A percentile compares a stretch with the other conserved stretches of the same genome.
Evolutionary conservation across 2,113 vertebrate genomes (phyloP).

Genomic region (Aspidoscelis tigris): DNA sequence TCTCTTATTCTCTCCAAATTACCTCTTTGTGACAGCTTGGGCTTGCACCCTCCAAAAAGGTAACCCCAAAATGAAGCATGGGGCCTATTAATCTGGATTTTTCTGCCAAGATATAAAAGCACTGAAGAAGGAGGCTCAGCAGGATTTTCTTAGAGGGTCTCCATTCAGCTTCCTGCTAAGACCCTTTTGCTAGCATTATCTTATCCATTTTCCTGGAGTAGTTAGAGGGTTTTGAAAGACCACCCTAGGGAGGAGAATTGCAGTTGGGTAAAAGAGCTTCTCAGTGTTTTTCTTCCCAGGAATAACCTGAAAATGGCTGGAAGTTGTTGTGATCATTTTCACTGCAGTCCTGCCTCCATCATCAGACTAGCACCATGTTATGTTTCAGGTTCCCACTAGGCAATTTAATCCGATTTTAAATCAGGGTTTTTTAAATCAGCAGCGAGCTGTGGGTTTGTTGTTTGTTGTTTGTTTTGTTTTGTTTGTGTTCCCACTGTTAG

Average conservation of each 20-base stretch:
- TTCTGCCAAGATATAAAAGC: not conserved
- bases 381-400: too few relatives aligned
- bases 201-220: not conserved
- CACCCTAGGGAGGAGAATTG: not conserved
- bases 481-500: too few relatives aligned
- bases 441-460: too few relatives aligned
- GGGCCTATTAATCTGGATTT: not conserved
- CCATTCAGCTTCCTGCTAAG: not conserved
- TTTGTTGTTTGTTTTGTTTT: too few relatives aligned
- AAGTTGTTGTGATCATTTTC: too few relatives aligned
- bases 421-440: too few relatives aligned
- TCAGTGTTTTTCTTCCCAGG: too few relatives aligned
- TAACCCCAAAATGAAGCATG: not conserved
- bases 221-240: not conserved
- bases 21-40: not conserved
- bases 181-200: not conserved
- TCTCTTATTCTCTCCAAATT: not conserved
- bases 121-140: not conserved
- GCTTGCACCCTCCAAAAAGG: not conserved
- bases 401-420: too few relatives aligned
- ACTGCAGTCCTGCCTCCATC: too few relatives aligned
- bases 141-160: not conserved
- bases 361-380: too few relatives aligned
- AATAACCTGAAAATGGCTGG: too few relatives aligned
- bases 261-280: not conserved